Conservation (phyloP, 2,888 invertebrate genomes). For the Luperina testacea region DNA sequence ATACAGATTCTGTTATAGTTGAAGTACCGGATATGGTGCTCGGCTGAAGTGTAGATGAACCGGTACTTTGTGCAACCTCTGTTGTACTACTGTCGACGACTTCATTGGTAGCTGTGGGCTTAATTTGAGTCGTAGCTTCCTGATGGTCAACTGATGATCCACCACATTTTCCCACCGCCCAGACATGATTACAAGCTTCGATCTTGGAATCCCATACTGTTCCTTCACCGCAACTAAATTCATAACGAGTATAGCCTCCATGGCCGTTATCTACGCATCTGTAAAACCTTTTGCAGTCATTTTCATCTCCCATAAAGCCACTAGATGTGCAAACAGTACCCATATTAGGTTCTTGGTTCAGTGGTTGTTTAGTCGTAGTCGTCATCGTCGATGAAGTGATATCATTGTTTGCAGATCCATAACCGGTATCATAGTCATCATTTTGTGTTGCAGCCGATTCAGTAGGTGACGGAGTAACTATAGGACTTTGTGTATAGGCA, state of each 20-base stretch:
- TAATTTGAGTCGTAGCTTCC: constrained; percentile 35
- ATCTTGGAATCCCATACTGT: constrained; percentile 91
- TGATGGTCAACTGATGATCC: constrained; percentile 30
- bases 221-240: constrained; percentile 90
- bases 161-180: constrained; percentile 83
- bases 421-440: constrained; percentile 69
- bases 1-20: constrained; percentile 31
- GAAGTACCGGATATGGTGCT: constrained; percentile 27
- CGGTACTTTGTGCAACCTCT: constrained; percentile 16
- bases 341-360: constrained; percentile 31
- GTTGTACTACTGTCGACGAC: constrained; percentile 29
- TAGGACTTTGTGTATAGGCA: constrained; percentile 50
- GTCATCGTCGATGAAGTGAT: constrained; percentile 40
- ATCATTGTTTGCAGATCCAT: constrained; percentile 64
- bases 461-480: constrained; percentile 57
- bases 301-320: constrained; percentile 90
- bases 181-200: constrained; percentile 90
- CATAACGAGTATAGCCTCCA: constrained; percentile 85
- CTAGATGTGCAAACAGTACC: constrained; percentile 77
- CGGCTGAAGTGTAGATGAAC: constrained; percentile 18
- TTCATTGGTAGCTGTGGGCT: constrained; percentile 19
- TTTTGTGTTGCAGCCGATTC: constrained; percentile 51
- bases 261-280: constrained; percentile 90
- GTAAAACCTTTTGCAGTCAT: constrained; percentile 92
- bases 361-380: constrained; percentile 51